A percentile compares a stretch with the other conserved stretches of the same genome.
phyloP scores from a whole-genome alignment of 2,888 invertebrate species.

The Cremastinae sp. region DNA sequence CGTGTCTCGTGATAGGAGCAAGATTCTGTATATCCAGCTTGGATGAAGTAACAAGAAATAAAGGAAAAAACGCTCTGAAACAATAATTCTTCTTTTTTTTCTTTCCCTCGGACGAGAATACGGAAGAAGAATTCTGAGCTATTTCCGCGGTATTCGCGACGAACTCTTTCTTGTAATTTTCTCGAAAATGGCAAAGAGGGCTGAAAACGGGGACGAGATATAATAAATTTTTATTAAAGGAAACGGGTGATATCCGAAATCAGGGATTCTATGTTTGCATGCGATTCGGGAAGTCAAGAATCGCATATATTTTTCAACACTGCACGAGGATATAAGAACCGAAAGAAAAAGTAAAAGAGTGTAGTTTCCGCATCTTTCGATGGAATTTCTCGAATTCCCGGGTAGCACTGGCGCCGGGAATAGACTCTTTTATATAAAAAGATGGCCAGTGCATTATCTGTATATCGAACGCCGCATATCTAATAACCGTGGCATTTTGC shows the following conservation, averaged over 20 bases:
- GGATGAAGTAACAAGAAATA: conserved; percentile 4
- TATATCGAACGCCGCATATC: not conserved
- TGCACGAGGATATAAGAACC: not conserved
- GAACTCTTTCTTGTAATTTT: too few relatives aligned
- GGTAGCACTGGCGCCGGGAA: conserved; percentile 7
- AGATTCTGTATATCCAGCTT: not conserved
- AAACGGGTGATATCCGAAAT: too few relatives aligned
- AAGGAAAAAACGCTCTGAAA: not conserved
- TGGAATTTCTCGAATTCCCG: conserved; percentile 31
- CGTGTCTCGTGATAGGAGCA: conserved; percentile 5
- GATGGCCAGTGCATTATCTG: conserved; percentile 9
- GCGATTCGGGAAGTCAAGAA: not conserved
- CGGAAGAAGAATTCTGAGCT: not conserved
- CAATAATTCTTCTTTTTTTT: not conserved
- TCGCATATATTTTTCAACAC: not conserved
- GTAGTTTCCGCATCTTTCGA: conserved; percentile 32
- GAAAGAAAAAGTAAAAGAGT: conserved; percentile 3
- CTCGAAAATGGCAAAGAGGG: too few relatives aligned
- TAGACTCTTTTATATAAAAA: conserved; percentile 18
- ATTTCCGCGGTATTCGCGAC: not conserved
- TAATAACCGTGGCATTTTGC: too few relatives aligned
- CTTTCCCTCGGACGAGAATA: not conserved
- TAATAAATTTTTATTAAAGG: too few relatives aligned
- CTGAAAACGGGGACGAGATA: too few relatives aligned
- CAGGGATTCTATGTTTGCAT: too few relatives aligned